These are phyloP conservation scores for Eupithecia inturbata DNA, from an alignment of 2,888 invertebrate genomes.

Conservation along the genomic window DNA sequence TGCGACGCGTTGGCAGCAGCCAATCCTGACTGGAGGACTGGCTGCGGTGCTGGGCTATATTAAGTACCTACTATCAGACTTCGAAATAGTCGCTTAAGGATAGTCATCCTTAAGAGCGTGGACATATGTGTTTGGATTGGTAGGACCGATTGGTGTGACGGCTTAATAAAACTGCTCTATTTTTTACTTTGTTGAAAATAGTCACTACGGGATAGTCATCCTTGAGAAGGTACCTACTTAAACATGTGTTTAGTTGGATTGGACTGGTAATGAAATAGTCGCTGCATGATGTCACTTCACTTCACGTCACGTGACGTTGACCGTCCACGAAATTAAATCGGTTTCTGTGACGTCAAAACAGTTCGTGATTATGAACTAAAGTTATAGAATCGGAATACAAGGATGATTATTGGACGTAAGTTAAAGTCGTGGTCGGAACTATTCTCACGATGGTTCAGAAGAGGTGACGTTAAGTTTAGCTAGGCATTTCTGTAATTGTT, in stretches of 20 bases:
- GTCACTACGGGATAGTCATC: background rate
- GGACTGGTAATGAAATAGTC: background rate
- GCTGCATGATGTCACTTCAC: background rate
- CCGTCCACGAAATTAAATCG: background rate
- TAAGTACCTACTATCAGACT: constrained; percentile 89
- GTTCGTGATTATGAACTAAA: background rate
- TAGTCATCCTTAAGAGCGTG: background rate
- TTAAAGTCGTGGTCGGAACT: constrained; percentile 10
- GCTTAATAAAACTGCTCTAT: background rate
- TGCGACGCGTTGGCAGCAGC: constrained; percentile 95
- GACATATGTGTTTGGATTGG: background rate
- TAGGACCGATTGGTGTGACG: background rate
- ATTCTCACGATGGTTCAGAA: background rate
- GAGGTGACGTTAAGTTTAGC: constrained; percentile 48
- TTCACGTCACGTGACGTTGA: background rate
- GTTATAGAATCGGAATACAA: background rate
- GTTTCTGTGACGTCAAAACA: background rate
- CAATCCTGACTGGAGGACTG: no score
- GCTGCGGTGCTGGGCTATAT: constrained; percentile 88
- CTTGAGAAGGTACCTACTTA: background rate
- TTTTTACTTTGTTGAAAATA: background rate
- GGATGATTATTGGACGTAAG: constrained; percentile 7
- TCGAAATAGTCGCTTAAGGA: constrained; percentile 67
- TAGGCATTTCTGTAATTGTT: constrained; percentile 70
- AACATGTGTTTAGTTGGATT: background rate